Evolutionary conservation across 2,797 vertebrate species (phyloP).

Genomic region (Sternarchorhynchus goeldii): DNA sequence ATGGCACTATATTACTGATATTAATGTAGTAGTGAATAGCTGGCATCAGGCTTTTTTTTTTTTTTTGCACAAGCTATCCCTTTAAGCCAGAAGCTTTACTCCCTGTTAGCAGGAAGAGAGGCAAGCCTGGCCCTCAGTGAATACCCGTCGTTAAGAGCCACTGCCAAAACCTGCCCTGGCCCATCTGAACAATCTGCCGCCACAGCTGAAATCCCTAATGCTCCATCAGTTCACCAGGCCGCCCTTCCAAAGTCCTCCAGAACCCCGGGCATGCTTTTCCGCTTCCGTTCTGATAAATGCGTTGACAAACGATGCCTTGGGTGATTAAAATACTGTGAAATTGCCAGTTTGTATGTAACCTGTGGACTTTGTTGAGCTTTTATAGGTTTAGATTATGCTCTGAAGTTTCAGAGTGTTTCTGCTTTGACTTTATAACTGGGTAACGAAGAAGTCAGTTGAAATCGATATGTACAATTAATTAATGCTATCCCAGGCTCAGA

Average conservation of each 20-base stretch:
- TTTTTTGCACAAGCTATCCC: not conserved
- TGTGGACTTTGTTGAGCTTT: no score
- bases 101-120: conserved; percentile 3
- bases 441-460: not conserved
- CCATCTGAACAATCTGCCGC: conserved; percentile 50
- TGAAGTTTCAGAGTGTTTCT: not conserved
- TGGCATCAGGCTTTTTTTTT: not conserved
- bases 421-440: not conserved
- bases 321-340: no score
- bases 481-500: not conserved
- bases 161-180: conserved; percentile 40
- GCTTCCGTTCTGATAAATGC: not conserved
- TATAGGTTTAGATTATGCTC: not conserved
- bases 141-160: not conserved
- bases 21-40: not conserved
- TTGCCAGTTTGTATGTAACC: no score
- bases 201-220: conserved; percentile 41
- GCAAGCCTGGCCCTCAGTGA: not conserved
- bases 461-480: not conserved
- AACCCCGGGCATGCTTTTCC: not conserved
- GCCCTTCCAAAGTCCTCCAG: not conserved
- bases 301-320: no score
- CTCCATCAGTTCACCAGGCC: conserved; percentile 28
- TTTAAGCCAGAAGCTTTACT: conserved; percentile 1
- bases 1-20: not conserved